These are phyloP conservation scores for Eulacestoma nigropectus DNA, from an alignment of 2,113 vertebrate species.

Conservation along the genomic window DNA sequence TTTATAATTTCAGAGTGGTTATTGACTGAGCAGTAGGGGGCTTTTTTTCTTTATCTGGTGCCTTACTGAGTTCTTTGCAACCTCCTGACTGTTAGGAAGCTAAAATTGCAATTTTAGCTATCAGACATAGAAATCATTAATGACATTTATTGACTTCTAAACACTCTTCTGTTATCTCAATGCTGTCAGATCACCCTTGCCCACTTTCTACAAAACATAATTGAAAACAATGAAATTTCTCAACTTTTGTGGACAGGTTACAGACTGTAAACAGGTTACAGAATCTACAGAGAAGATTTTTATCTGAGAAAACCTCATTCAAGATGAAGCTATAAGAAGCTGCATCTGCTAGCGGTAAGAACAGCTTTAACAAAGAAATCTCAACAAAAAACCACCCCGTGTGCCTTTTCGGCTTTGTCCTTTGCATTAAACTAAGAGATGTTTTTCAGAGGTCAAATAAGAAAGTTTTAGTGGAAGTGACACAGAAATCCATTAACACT, in stretches of 20 bases:
- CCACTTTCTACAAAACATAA: not conserved
- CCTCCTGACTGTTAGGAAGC: not conserved
- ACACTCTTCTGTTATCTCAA: not conserved
- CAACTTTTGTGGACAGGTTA: not conserved
- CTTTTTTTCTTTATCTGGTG: not conserved
- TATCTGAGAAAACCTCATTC: not conserved
- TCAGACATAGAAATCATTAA: constrained; percentile 29
- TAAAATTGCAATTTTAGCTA: constrained; percentile 39
- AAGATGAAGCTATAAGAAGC: not conserved
- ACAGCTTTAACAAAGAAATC: not conserved
- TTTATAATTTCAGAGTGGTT: not conserved
- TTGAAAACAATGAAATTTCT: constrained; percentile 41
- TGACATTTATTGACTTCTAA: constrained; percentile 40
- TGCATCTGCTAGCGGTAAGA: not conserved
- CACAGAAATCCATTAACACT: not conserved
- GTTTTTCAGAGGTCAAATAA: not conserved
- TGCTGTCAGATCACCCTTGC: not conserved
- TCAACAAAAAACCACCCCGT: rapidly evolving
- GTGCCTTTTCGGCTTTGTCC: not conserved
- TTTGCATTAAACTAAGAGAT: not conserved
- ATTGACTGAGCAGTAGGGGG: not conserved
- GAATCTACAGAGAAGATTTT: constrained; percentile 20
- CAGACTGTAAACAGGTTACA: no score
- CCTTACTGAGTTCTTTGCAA: not conserved
- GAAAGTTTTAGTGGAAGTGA: not conserved